These are phyloP conservation scores for Leptosomus discolor DNA, from an alignment of 2,113 vertebrate genomes.

Conservation along the genomic window DNA sequence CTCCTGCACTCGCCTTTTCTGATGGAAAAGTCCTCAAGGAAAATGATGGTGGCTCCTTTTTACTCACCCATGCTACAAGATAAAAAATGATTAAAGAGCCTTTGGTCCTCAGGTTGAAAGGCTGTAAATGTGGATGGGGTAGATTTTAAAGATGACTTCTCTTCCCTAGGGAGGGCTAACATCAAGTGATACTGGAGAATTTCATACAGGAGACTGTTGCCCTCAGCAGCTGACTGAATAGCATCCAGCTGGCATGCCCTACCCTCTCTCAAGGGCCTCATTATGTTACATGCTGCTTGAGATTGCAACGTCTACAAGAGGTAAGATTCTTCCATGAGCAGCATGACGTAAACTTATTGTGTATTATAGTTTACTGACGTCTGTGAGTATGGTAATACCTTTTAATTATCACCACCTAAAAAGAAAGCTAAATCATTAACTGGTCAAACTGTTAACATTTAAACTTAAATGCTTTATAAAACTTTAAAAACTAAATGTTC, in stretches of 20 bases:
- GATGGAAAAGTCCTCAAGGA: background rate
- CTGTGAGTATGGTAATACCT: constrained; percentile 10
- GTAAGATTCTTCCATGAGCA: background rate
- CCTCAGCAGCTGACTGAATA: background rate
- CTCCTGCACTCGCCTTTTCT: background rate
- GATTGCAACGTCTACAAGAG: background rate
- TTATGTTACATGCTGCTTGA: background rate
- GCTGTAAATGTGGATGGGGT: background rate
- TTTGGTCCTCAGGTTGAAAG: constrained; percentile 8
- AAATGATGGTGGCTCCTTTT: background rate
- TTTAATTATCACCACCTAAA: constrained; percentile 10
- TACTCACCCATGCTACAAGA: background rate
- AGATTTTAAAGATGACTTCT: background rate
- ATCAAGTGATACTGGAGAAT: background rate
- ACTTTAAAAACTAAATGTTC: constrained; percentile 53
- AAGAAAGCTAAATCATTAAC: constrained; percentile 39
- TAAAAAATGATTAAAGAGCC: background rate
- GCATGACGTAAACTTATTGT: background rate
- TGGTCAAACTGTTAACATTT: constrained; percentile 30
- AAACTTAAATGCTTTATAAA: constrained; percentile 38
- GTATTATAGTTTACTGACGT: background rate
- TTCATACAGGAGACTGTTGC: background rate
- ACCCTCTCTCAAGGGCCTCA: background rate
- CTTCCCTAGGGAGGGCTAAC: background rate
- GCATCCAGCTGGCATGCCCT: background rate